These are phyloP conservation scores for Caprella mutica DNA, from an alignment of 2,888 invertebrate species.

Conservation along the genomic window DNA sequence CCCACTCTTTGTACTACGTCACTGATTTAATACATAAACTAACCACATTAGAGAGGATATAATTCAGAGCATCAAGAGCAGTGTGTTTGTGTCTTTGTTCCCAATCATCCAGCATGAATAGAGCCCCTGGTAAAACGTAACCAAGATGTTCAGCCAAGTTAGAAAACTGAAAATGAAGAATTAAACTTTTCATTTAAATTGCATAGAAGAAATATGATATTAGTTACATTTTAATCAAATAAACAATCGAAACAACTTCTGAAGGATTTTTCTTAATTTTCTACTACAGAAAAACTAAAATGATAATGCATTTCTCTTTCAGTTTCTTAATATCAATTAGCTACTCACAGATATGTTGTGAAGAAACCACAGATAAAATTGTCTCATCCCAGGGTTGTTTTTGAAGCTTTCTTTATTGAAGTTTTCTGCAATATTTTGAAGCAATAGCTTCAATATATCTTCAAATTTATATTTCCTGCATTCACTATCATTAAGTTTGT, in stretches of 20 bases:
- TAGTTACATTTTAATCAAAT: no score
- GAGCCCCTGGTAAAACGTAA: not conserved
- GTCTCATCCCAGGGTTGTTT: slow-evolving; percentile 1
- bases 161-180: not conserved
- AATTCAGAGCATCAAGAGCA: not conserved
- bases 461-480: no score
- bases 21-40: not conserved
- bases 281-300: no score
- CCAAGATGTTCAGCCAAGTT: not conserved
- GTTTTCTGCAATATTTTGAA: no score
- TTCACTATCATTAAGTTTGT: no score
- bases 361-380: not conserved
- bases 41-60: slow-evolving; percentile 2
- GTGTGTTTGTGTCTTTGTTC: not conserved
- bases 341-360: not conserved
- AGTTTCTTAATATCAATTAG: no score
- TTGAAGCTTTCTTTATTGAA: not conserved
- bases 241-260: no score
- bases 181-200: not conserved
- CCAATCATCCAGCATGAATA: slow-evolving; percentile 7
- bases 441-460: no score
- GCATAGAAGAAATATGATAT: no score
- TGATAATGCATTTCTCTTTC: no score
- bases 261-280: no score
- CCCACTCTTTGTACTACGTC: no score